A percentile compares a stretch with the other conserved stretches of the same genome.
phyloP scores from a whole-genome alignment of 2,797 vertebrate species.

The Sphenodon punctatus region DNA sequence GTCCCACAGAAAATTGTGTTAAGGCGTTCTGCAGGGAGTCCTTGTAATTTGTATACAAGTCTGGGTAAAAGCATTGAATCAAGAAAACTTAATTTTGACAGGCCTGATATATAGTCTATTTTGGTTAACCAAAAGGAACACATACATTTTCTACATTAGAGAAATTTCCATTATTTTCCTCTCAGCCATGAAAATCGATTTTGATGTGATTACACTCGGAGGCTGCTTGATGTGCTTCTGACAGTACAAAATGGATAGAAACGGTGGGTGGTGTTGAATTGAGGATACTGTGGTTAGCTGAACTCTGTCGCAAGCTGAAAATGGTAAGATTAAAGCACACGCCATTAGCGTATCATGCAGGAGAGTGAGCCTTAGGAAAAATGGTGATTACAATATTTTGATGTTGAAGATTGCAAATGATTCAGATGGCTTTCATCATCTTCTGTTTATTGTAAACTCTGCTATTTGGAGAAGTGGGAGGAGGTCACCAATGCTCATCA shows the following conservation, averaged over 20 bases:
- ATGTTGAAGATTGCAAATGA: slow-evolving; percentile 22
- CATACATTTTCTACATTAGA: slow-evolving; percentile 98
- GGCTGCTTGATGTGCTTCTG: slow-evolving; percentile 87
- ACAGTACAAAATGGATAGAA: slow-evolving; percentile 88
- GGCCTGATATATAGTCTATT: slow-evolving; percentile 95
- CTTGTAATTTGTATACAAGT: slow-evolving; percentile 73
- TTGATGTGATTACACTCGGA: slow-evolving; percentile 95
- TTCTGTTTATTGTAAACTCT: slow-evolving; percentile 25
- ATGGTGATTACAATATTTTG: slow-evolving; percentile 21
- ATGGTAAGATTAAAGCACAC: slow-evolving; percentile 56
- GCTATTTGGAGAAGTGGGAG: slow-evolving; percentile 3
- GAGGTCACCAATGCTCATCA: background rate
- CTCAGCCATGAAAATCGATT: slow-evolving; percentile 99
- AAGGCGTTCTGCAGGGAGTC: slow-evolving; percentile 14
- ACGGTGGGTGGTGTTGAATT: slow-evolving; percentile 66
- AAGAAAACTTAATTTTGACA: slow-evolving; percentile 93
- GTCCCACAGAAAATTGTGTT: slow-evolving; percentile 32
- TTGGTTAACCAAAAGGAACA: slow-evolving; percentile 99
- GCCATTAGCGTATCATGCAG: slow-evolving; percentile 30
- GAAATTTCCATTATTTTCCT: slow-evolving; percentile 98
- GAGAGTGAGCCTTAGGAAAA: slow-evolving; percentile 30
- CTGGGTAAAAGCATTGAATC: slow-evolving; percentile 65
- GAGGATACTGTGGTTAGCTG: slow-evolving; percentile 59
- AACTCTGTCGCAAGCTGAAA: slow-evolving; percentile 62
- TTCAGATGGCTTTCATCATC: slow-evolving; percentile 20